Base-by-base conservation (phyloP, 2,113 vertebrate genomes). In the Pelecanus crispus region DNA sequence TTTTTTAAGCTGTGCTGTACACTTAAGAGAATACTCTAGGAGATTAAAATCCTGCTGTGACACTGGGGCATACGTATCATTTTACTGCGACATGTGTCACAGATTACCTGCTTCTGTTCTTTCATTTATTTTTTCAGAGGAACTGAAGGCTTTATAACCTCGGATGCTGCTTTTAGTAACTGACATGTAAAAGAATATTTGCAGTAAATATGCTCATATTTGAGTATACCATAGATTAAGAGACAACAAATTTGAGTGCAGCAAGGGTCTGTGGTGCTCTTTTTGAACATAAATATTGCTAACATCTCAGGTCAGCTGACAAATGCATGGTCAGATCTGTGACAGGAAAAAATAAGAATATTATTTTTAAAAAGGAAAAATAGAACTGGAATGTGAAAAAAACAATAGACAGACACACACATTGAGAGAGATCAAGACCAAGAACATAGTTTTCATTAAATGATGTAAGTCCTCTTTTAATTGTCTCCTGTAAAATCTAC, bases 81-180 rank as follows among this genome's bases (percentile, higher is more conserved):
- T 92, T 95, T 94, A 95, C 94, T 45, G 49, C 10, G 5, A 96
- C 40, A 74, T 68, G 59, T 92, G 85, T 86, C 92, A 93, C 80
- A 96, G 91, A 93, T 94, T 82, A 95, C 63, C 90, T 85, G 91
- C 53, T 94, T 81, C 87, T 86, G 45, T 81, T 80, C 84, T 92
- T 93, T 71, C 86, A 47, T n/a, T 74, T 79, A 79, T 93, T 93
- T 92, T 92, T 92, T 95, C 88, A 94, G 72, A 92, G 86, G 59
- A 85, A 89, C 24, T 55, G 63, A 8, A 84, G 47, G 66, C 80
- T 90, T 77, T 83, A 77, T 85, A 90, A 94, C 87, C 93, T 97
- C 92, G 88, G 31, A 53, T 25, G 53, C 62, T 74, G n/a, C 50
- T 85, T 88, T 95, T 85, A 95, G 47, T 44, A 95, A 93, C 25